Evolutionary conservation across 2,888 invertebrate genomes (phyloP).

Genomic region (Drosophila meridiana): DNA sequence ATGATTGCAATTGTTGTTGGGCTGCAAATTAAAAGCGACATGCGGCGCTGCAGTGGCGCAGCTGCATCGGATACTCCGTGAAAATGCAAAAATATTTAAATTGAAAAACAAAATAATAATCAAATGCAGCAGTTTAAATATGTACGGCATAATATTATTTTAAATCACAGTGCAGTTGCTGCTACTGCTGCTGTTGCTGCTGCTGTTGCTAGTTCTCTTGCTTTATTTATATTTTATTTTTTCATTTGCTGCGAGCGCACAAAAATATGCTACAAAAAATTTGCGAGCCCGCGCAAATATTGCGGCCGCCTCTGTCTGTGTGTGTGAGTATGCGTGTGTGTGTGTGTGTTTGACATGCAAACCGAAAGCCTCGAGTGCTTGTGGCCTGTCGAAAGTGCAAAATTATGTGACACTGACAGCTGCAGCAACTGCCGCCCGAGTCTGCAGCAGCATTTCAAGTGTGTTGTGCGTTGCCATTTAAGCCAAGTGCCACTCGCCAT

Average conservation of each 20-base stretch:
- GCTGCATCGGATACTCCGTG: conserved; percentile 1
- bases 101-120: conserved; percentile 14
- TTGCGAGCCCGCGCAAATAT: conserved; percentile 29
- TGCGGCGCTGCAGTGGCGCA: background rate
- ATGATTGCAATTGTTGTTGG: conserved; percentile 30
- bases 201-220: background rate
- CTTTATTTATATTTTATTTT: conserved; percentile 17
- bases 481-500: conserved; percentile 60
- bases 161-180: conserved; percentile 33
- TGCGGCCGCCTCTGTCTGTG: conserved; percentile 8
- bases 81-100: conserved; percentile 8
- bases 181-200: background rate
- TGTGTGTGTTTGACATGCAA: conserved; percentile 57
- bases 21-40: conserved; percentile 18
- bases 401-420: conserved; percentile 70
- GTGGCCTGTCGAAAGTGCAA: conserved; percentile 68
- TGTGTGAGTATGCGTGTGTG: conserved; percentile 17
- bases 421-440: conserved; percentile 31
- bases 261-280: conserved; percentile 54
- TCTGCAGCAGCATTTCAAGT: conserved; percentile 51
- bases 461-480: conserved; percentile 63
- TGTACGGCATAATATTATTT: conserved; percentile 41
- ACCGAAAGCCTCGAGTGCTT: conserved; percentile 64
- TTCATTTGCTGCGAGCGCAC: conserved; percentile 29
- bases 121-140: conserved; percentile 40